Evolutionary conservation across 2,797 vertebrate species (phyloP).

Genomic region (Petrocephalus schoutedeni): DNA sequence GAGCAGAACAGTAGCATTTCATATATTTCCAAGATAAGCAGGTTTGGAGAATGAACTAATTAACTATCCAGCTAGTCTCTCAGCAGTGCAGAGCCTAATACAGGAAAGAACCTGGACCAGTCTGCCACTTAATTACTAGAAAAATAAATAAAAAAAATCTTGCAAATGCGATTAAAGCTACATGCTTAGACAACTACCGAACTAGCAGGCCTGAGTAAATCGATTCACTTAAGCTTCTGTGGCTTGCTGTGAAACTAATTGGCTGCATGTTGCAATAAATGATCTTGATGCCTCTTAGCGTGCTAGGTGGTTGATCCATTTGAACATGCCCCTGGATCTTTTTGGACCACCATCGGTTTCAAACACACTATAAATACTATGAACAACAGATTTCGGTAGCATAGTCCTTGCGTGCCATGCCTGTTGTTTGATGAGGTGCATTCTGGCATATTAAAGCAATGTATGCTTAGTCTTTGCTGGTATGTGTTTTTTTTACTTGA

Average conservation of each 20-base stretch:
- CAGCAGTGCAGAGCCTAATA: background rate
- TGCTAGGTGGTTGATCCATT: background rate
- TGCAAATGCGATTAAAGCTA: background rate
- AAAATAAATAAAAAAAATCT: background rate
- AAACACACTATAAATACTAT: background rate
- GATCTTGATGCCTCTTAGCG: background rate
- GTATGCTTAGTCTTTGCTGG: background rate
- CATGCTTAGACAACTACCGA: background rate
- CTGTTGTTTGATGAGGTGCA: background rate
- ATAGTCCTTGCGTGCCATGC: background rate
- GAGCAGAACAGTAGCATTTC: background rate
- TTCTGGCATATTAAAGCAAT: background rate
- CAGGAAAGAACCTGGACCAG: background rate
- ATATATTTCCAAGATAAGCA: background rate
- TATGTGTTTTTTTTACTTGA: background rate
- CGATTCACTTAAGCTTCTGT: background rate
- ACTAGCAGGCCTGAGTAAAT: background rate
- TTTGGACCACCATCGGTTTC: background rate
- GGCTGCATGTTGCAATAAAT: background rate
- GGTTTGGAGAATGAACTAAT: background rate
- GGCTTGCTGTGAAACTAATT: background rate
- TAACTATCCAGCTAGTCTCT: background rate
- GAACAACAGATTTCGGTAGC: background rate
- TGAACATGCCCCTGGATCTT: background rate
- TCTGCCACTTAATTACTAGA: background rate